These are phyloP conservation scores for Hyppa rectilinea DNA, from an alignment of 2,888 invertebrate genomes.

Conservation along the genomic window DNA sequence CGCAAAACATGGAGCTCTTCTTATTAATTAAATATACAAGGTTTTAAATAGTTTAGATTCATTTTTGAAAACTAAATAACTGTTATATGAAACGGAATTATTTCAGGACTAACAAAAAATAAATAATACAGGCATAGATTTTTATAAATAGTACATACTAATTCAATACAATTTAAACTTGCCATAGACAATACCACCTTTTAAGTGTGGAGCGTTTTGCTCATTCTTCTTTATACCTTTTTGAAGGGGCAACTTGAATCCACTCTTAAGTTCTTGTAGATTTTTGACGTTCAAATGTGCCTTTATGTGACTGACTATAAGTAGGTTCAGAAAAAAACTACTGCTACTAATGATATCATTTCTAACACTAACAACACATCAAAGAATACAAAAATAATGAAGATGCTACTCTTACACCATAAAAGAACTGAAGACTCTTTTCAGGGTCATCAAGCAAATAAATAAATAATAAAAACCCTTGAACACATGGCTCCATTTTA, in stretches of 20 bases:
- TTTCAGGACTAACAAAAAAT: no score
- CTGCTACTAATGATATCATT: background rate
- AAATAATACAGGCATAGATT: background rate
- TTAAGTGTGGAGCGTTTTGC: no score
- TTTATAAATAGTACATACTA: background rate
- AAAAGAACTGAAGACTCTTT: constrained; percentile 52
- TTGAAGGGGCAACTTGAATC: no score
- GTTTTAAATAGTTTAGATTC: no score
- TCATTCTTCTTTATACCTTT: no score
- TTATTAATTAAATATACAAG: background rate
- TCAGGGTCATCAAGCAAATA: constrained; percentile 62
- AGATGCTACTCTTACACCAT: constrained; percentile 17
- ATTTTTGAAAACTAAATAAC: no score
- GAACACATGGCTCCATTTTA: constrained; percentile 69
- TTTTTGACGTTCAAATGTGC: no score
- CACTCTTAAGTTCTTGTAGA: no score
- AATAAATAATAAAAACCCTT: constrained; percentile 52
- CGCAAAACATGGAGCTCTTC: accelerated
- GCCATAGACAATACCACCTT: background rate
- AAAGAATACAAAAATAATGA: constrained; percentile 40
- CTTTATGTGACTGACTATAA: no score
- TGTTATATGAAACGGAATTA: no score
- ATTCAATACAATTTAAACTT: background rate
- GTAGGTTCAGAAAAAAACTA: background rate
- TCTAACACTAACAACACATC: constrained; percentile 28